A percentile compares a stretch with the other conserved stretches of the same genome.
phyloP scores from a whole-genome alignment of 2,113 vertebrate species.

The Gobius niger region DNA sequence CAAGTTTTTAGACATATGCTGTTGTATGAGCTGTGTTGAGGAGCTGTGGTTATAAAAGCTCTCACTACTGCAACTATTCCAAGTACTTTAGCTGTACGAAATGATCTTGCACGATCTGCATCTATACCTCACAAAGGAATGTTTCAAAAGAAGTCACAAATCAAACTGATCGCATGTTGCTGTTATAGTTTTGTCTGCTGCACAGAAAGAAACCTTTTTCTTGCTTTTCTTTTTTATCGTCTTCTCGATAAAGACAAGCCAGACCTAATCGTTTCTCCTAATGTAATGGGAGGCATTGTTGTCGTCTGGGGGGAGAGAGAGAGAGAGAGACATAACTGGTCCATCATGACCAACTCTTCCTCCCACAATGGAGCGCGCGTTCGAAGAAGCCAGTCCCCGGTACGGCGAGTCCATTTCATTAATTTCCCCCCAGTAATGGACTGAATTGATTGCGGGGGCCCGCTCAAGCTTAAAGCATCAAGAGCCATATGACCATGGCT shows the following conservation, averaged over 20 bases:
- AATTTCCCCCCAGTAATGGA: conserved; percentile 59
- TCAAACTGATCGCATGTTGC: not conserved
- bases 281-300: conserved; percentile 45
- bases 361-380: conserved; percentile 39
- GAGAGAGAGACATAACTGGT: conserved; percentile 27
- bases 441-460: conserved; percentile 67
- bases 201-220: conserved; percentile 12
- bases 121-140: not conserved
- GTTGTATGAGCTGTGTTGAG: no score
- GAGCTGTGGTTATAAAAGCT: no score
- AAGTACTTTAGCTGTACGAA: not conserved
- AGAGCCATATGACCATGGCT: conserved; percentile 57
- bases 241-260: conserved; percentile 15
- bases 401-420: conserved; percentile 63
- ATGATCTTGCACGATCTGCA: no score
- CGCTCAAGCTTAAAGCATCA: conserved; percentile 59
- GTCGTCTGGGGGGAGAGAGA: conserved; percentile 25
- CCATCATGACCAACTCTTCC: conserved; percentile 23
- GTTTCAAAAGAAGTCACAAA: not conserved
- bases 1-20: no score
- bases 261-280: conserved; percentile 35
- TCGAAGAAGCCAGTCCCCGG: conserved; percentile 44
- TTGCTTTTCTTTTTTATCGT: conserved; percentile 7
- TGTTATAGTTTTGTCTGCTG: conserved; percentile 3
- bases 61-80: not conserved